Evolutionary conservation across 1,140 invertebrate genomes (phyloP).

Genomic region (Maniola jurtina): DNA sequence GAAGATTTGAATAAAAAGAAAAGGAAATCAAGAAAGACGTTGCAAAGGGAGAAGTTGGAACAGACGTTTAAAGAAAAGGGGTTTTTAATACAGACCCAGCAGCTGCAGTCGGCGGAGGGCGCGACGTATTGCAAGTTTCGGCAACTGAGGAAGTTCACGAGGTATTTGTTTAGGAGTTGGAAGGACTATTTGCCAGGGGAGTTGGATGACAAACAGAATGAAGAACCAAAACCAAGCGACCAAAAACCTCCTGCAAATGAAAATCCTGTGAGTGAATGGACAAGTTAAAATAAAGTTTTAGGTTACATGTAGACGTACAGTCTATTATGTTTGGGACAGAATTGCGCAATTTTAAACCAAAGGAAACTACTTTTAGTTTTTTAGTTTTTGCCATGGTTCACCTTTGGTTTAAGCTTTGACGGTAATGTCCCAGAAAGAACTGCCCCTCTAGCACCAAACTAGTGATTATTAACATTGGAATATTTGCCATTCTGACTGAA

Average conservation of each 20-base stretch:
- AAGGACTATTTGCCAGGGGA: slow-evolving; percentile 94
- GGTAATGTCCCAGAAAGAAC: too few relatives aligned
- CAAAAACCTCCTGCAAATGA: slow-evolving; percentile 8
- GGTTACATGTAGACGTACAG: background rate
- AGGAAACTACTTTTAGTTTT: too few relatives aligned
- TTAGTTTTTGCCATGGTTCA: too few relatives aligned
- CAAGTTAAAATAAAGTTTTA: background rate
- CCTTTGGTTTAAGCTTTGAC: too few relatives aligned
- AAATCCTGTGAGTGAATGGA: slow-evolving; percentile 43
- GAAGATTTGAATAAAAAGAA: slow-evolving; percentile 80
- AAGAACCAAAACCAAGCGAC: slow-evolving; percentile 13
- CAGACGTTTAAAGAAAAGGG: slow-evolving; percentile 96
- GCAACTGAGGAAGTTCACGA: slow-evolving; percentile 93
- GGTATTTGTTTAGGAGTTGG: slow-evolving; percentile 95
- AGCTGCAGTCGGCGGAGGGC: slow-evolving; percentile 93
- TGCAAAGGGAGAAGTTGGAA: slow-evolving; percentile 92
- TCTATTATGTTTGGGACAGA: background rate
- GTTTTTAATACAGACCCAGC: slow-evolving; percentile 95
- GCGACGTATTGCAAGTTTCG: slow-evolving; percentile 96
- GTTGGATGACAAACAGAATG: slow-evolving; percentile 65
- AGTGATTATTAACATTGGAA: too few relatives aligned
- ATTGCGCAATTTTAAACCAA: background rate
- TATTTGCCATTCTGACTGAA: too few relatives aligned
- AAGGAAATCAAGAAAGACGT: slow-evolving; percentile 88
- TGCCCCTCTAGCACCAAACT: too few relatives aligned